Percentiles rank a stretch among this genome's conserved stretches.
These are phyloP conservation scores for Nematostella vectensis DNA, from an alignment of 92 coral and sea anemone genomes.

Conservation along the genomic window DNA sequence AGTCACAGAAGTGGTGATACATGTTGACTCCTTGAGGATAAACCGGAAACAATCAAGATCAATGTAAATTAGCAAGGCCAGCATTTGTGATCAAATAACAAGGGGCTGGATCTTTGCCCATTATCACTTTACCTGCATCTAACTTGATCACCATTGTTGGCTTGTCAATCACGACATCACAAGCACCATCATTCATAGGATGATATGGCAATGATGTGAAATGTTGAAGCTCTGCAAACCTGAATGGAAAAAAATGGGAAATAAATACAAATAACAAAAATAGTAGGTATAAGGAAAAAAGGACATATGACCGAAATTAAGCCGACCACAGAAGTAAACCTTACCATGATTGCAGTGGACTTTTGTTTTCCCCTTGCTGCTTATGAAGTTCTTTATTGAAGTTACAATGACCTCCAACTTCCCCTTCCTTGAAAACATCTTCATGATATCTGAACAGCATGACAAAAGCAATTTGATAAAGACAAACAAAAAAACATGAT, in stretches of 20 bases:
- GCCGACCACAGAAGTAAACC: neutral
- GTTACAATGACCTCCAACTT: conserved; percentile 67
- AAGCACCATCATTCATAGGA: conserved; percentile 36
- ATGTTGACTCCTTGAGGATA: conserved; percentile 49
- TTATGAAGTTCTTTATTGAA: conserved; percentile 42
- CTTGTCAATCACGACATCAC: conserved; percentile 45
- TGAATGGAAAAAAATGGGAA: neutral
- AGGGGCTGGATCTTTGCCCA: too few species aligned
- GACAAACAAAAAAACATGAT: neutral
- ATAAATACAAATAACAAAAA: neutral
- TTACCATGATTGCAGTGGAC: conserved; percentile 78
- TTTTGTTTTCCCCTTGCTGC: conserved; percentile 46
- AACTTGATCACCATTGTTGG: conserved; percentile 70
- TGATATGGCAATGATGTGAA: conserved; percentile 41
- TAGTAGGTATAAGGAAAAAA: neutral
- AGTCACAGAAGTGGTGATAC: conserved; percentile 81
- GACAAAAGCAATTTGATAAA: neutral
- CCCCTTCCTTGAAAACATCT: conserved; percentile 57
- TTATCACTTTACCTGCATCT: conserved; percentile 54
- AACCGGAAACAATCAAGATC: too few species aligned
- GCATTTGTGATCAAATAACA: too few species aligned
- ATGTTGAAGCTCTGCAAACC: conserved; percentile 72
- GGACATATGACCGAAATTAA: neutral
- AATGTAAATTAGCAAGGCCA: too few species aligned
- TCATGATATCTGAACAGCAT: conserved; percentile 66